Base-by-base conservation (phyloP, 1,140 invertebrate genomes). In the Atta cephalotes region DNA sequence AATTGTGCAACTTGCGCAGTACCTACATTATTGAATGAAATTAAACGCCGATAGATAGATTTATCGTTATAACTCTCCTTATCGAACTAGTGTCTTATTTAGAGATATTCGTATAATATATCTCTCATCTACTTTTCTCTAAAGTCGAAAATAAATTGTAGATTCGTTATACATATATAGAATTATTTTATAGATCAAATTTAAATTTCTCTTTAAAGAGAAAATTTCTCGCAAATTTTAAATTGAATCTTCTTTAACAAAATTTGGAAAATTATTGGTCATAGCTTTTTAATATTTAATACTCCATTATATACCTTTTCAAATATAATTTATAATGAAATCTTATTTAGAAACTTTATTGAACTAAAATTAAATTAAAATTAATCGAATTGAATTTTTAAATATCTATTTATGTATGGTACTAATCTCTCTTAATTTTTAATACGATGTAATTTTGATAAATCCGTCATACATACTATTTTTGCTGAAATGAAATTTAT, bases 41-140 rank as follows among this genome's bases (percentile, higher is more conserved):
- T 18, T 18, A 25, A 79, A 79, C 28, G 28, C 28, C 7, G n/a
- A 25, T 25, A 25, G 25, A 25, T 0, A 80, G 51, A 14, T 14
- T 45, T 6, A 68, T 79, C 28, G 45, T 66, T 79, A 53, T 51
- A 68, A 68, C 66, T 68, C 49, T 66, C 62, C 45, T 4, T 3
- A 35, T 70, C 16, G 14, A 80, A 79, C 21, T 79, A 79, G 3
- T 80, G n/a, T 25, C 45, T 51, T 80, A 80, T 80, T 80, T 68
- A 51, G 12, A 5, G n/a, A 9, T 1, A 25, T 9, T 80, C 3
- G 63, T 35, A 21, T 63, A 31, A 3, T 4, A 60, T 66, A 3
- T 39, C 9, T 66, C 21, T 65, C 18, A 2, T 5, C 31, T 65
- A n/a, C n/a, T 6, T 66, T 49, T 6, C 7, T 68, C 0, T 49